Evolutionary conservation across 2,113 vertebrate genomes (phyloP), one percentile per base, ranked within the genome.

Genomic region (Perca flavescens): DNA sequence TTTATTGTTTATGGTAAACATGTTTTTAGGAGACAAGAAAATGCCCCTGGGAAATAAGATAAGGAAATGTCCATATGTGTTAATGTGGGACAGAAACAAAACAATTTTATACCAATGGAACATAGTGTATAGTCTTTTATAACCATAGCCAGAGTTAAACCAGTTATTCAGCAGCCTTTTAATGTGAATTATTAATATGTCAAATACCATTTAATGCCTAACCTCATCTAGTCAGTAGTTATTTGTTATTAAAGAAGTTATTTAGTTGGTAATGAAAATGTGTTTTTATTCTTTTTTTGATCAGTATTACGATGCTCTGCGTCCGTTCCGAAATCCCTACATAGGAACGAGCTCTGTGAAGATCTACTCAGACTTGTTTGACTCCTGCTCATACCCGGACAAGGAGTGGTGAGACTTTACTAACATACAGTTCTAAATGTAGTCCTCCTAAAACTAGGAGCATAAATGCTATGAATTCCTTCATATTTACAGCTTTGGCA

Each of bases 331-430:
- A 62, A 31, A 82, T 34, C 53, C 86, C 3, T 22, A 82, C 15
- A 4, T 94, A 1, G 88, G 89, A 5, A n/a, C 77, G 7, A 61
- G 58, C 50, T 79, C 90, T 5, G 0, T 4, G 4, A 61, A 74
- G 50, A 74, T 92, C 75, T 94, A 94, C 82, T 78, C 88, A 49
- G 64, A 84, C 14, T 94, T 96, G 80, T 96, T 94, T 40, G 93
- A 95, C 10, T 89, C 92, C 36, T 85, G 96, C 70, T 82, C 91
- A 0, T 96, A 95, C 61, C 71, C 84, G 2, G 96, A 96, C 62
- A 96, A 96, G 79, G 93, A 95, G 79, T 96, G 95, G 96, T 96
- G 86, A 94, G 5, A 40, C 21, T 58, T 13, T 6, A 52, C 28
- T 40, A 22, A 15, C 2, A 54, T 3, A 5, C 22, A 16, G 0